Percentiles rank a stretch among this genome's conserved stretches.
Evolutionary conservation across 2,797 vertebrate genomes (phyloP).

Genomic region (Falco columbarius): DNA sequence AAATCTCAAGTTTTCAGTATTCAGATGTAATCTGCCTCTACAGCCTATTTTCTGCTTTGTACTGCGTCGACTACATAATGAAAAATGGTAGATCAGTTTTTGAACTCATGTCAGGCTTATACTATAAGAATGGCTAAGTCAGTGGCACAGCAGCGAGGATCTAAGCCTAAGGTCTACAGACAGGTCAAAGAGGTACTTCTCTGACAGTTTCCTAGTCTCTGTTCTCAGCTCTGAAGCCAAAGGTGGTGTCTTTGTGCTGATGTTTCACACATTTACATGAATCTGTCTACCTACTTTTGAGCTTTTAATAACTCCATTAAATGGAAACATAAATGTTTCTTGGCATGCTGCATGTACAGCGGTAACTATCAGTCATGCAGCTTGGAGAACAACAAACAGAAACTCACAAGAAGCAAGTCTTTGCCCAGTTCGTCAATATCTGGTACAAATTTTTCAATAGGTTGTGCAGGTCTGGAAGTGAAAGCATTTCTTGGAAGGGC

Average conservation of each 20-base stretch:
- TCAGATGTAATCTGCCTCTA: not conserved
- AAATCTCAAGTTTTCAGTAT: not conserved
- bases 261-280: not conserved
- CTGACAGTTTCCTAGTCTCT: not conserved
- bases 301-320: not conserved
- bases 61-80: too few species aligned
- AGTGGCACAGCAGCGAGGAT: not conserved
- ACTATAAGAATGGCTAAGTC: not conserved
- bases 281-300: not conserved
- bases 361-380: not conserved
- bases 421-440: constrained; percentile 95
- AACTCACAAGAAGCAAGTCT: constrained; percentile 91
- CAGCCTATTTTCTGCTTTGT: not conserved
- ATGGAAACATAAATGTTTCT: not conserved
- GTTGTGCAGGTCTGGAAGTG: constrained; percentile 86
- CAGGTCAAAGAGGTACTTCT: not conserved
- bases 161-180: not conserved
- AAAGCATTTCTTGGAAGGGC: constrained; percentile 95
- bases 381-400: not conserved
- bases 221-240: not conserved
- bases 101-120: not conserved
- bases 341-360: not conserved
- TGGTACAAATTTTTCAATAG: constrained; percentile 90
- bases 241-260: not conserved
- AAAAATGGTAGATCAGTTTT: not conserved